These are phyloP conservation scores for Acromyrmex echinatior DNA, from an alignment of 1,140 invertebrate genomes.

Conservation along the genomic window DNA sequence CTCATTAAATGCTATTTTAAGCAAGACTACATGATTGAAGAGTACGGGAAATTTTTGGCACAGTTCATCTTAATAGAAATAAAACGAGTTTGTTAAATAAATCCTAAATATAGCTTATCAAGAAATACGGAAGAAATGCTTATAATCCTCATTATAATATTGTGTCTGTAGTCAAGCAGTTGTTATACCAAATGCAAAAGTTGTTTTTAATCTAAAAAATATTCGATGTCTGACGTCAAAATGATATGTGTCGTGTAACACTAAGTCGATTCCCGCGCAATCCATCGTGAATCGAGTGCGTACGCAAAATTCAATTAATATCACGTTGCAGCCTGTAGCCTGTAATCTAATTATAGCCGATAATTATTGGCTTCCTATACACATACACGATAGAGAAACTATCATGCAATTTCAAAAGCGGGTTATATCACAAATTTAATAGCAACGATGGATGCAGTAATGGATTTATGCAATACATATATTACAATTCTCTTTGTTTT, in stretches of 20 bases:
- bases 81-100: slow-evolving; percentile 40
- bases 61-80: slow-evolving; percentile 73
- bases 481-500: slow-evolving; percentile 74
- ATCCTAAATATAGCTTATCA: slow-evolving; percentile 58
- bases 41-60: slow-evolving; percentile 79
- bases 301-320: slow-evolving; percentile 48
- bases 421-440: slow-evolving; percentile 74
- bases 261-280: slow-evolving; percentile 55
- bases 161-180: slow-evolving; percentile 5
- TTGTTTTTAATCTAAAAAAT: slow-evolving; percentile 61
- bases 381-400: slow-evolving; percentile 72
- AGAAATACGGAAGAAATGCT: slow-evolving; percentile 65
- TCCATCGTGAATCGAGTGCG: slow-evolving; percentile 45
- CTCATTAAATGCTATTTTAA: slow-evolving; percentile 64
- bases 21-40: slow-evolving; percentile 66
- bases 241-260: slow-evolving; percentile 72
- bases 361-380: slow-evolving; percentile 67
- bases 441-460: slow-evolving; percentile 69
- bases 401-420: slow-evolving; percentile 70
- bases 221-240: slow-evolving; percentile 72
- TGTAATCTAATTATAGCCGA: slow-evolving; percentile 42
- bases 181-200: slow-evolving; percentile 21
- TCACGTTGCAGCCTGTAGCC: slow-evolving; percentile 30
- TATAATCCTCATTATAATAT: slow-evolving; percentile 51
- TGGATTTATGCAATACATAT: slow-evolving; percentile 78